Evolutionary conservation across 2,797 vertebrate species (phyloP), one percentile per base, ranked within the genome.

Genomic region (Pangasius sanitwongsei): DNA sequence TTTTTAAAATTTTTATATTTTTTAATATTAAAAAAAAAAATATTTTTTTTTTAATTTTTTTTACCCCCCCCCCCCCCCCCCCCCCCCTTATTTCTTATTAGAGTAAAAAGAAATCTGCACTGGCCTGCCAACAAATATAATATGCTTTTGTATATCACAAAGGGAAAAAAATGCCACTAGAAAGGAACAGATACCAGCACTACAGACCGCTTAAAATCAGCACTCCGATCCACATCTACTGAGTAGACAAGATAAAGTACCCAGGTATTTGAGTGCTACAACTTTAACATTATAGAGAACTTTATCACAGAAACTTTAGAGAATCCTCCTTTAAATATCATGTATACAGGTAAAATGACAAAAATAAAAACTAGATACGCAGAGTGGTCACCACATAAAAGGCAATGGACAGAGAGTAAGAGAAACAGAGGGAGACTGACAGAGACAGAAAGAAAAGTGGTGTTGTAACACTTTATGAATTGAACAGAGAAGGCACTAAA

Each of bases 171-270:
- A 93, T 88, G 93, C 90, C 92, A 94, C 94, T 91, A 77, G 88
- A 78, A 92, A 89, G 86, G 78, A 90, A 91, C 82, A 86, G 91
- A 92, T 90, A 93, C 92, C 92, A 93, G 92, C 94, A 94, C 94
- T 94, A 93, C 87, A 90, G 44, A 84, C 91, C 84, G 89, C 83
- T 91, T 83, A 90, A 89, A 88, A 92, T 89, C 89, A 91, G 92
- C 88, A 92, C 91, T 94, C 89, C 90, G 90, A 92, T 95, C 92
- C 94, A 94, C 92, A 94, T 95, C 93, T 93, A 92, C 88, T 91
- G 93, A 91, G 93, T 92, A 94, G 95, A 94, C 94, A 95, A 65
- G 96, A 96, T 94, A 94, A 95, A 98, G 97, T 98, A 99, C 97
- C 97, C 97, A 96, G 94, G 97, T 96, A 96, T 94, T 94, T 88